Base-by-base conservation (phyloP, 2,113 vertebrate genomes). In the Paraplagusia blochii region DNA sequence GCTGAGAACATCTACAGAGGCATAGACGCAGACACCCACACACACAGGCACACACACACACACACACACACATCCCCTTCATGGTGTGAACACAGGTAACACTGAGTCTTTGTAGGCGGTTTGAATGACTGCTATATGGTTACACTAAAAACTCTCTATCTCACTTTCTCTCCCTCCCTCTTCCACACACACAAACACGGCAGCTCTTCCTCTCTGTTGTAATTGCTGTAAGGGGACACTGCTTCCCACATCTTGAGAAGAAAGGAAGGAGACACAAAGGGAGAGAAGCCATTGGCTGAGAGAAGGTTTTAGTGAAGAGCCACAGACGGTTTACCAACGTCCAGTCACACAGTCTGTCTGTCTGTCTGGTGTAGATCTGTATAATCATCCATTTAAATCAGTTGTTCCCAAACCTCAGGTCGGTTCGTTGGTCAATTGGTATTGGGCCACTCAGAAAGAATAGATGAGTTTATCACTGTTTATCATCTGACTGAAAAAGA, bases 91-190 rank as follows among this genome's bases (percentile, higher is more conserved):
- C 63, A 58, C 66, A 77, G 62, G 58, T 67, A 76, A 80, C 78
- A 87, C 58, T 75, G 56, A 72, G 53, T 74, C 79, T 87, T 88
- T 88, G 82, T 86, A 62, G 51, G 33, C n/a, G 22, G 51, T 61
- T 73, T 86, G 79, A 82, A 84, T 81, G 66, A 81, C 79, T 77
- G 63, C 70, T 79, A 76, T 87, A 77, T 75, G 62, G 78, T 85
- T 88, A 83, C 85, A 50, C 67, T 66, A 80, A 72, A 79, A 56
- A 46, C 67, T 53, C 59, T 61, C 54, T 72, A 58, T 51, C 58
- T 46, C 43, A 44, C 57, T 9, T 51, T 22, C 45, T 61, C 62
- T 58, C 18, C 44, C 33, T 56, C 58, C 63, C 53, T 54, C 54
- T n/a, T 13, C n/a, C 48, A 34, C 29, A 34, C 48, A 34, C 49